Evolutionary conservation across 1,140 invertebrate genomes (phyloP).

Genomic region (Drosophila nikananu): DNA sequence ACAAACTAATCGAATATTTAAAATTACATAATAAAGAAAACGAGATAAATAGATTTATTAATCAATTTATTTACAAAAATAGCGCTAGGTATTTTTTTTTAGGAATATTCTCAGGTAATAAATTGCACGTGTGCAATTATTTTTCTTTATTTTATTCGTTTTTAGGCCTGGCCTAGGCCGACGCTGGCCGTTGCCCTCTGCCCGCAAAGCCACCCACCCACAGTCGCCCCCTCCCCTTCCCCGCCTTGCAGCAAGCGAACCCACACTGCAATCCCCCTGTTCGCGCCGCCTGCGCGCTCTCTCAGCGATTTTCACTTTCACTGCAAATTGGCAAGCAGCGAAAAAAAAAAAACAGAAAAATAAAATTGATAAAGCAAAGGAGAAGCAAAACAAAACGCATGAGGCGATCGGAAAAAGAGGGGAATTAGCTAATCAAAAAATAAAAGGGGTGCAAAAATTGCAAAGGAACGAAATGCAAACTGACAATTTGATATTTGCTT

Average conservation of each 20-base stretch:
- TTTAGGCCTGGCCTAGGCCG: constrained; percentile 27
- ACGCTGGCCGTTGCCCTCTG: constrained; percentile 42
- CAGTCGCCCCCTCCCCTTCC: neutral
- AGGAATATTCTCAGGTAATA: neutral
- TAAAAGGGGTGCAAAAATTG: neutral
- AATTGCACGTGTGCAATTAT: constrained; percentile 22
- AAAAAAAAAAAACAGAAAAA: constrained; percentile 25
- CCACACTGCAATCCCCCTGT: neutral
- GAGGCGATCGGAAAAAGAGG: neutral
- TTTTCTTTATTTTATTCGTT: neutral
- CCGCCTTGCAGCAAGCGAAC: neutral
- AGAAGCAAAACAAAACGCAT: constrained; percentile 33
- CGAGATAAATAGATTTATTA: neutral
- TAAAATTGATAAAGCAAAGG: constrained; percentile 4
- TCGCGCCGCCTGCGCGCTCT: constrained; percentile 6
- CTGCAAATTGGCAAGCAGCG: constrained; percentile 47
- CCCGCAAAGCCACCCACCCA: neutral
- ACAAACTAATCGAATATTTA: no score
- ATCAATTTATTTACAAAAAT: neutral
- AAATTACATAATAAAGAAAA: no score
- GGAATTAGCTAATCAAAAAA: constrained; percentile 9
- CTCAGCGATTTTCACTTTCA: constrained; percentile 50
- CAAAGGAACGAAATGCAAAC: constrained; percentile 19
- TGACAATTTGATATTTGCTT: constrained; percentile 14
- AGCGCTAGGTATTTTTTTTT: neutral